Conservation (phyloP, 2,113 vertebrate genomes). For the Leptobrachium ailaonicum region DNA sequence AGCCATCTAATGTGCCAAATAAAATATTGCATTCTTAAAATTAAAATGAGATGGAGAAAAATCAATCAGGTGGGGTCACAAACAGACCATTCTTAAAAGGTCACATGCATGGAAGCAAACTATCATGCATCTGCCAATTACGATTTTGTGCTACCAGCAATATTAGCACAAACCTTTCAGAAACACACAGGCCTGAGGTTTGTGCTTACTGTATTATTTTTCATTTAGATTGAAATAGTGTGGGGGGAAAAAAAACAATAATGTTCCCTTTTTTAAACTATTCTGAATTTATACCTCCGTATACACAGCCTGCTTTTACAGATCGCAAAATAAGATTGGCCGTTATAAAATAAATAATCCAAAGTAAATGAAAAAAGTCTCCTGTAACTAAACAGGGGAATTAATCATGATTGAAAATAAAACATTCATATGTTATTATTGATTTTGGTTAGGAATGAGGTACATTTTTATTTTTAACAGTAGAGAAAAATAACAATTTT, state of each 20-base stretch:
- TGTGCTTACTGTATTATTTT: neutral
- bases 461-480: too few species aligned
- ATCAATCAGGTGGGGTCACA: conserved; percentile 42
- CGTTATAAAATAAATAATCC: too few species aligned
- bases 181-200: neutral
- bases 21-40: conserved; percentile 40
- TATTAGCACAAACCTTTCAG: conserved; percentile 15
- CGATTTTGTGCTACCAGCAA: conserved; percentile 38
- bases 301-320: too few species aligned
- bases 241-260: neutral
- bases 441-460: too few species aligned
- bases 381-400: too few species aligned
- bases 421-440: too few species aligned
- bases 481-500: too few species aligned
- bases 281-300: neutral
- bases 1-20: conserved; percentile 25
- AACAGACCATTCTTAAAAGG: conserved; percentile 42
- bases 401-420: too few species aligned
- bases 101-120: conserved; percentile 40
- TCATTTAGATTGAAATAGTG: neutral
- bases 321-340: too few species aligned
- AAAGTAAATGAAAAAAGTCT: too few species aligned
- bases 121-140: conserved; percentile 39
- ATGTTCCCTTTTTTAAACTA: neutral
- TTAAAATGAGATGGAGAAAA: conserved; percentile 42